These are phyloP conservation scores for Synergus gifuensis DNA, from an alignment of 2,888 invertebrate genomes.

Conservation along the genomic window DNA sequence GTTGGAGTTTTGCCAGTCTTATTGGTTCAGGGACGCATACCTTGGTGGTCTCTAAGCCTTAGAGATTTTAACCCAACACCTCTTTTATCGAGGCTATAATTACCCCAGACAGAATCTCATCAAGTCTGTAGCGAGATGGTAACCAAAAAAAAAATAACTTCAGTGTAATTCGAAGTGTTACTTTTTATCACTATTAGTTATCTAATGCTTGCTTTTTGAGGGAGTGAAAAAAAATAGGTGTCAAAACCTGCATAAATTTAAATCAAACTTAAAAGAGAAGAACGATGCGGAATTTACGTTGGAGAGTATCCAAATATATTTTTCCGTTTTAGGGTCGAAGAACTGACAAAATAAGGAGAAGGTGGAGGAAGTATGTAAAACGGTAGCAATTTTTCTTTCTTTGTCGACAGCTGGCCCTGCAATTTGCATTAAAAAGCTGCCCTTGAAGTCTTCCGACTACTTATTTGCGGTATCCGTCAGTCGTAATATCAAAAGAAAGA, in stretches of 20 bases:
- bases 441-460: slow-evolving; percentile 42
- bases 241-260: neutral
- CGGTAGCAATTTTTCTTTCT: slow-evolving; percentile 60
- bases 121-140: neutral
- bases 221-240: slow-evolving; percentile 3
- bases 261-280: slow-evolving; percentile 16
- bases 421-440: slow-evolving; percentile 63
- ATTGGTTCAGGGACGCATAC: slow-evolving; percentile 61
- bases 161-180: neutral
- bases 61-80: slow-evolving; percentile 41
- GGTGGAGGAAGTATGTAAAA: neutral
- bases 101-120: slow-evolving; percentile 28
- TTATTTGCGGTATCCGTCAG: slow-evolving; percentile 37
- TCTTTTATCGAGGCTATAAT: slow-evolving; percentile 49
- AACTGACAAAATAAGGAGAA: slow-evolving; percentile 24
- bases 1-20: slow-evolving; percentile 62
- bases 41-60: slow-evolving; percentile 53
- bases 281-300: slow-evolving; percentile 32
- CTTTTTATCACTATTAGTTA: neutral
- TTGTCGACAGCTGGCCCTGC: slow-evolving; percentile 61
- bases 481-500: slow-evolving; percentile 30
- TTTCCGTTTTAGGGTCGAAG: slow-evolving; percentile 34
- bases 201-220: neutral
- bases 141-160: neutral
- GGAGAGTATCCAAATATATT: slow-evolving; percentile 43